phyloP scores from a whole-genome alignment of 2,888 invertebrate genomes.

The Acronicta aceris region DNA sequence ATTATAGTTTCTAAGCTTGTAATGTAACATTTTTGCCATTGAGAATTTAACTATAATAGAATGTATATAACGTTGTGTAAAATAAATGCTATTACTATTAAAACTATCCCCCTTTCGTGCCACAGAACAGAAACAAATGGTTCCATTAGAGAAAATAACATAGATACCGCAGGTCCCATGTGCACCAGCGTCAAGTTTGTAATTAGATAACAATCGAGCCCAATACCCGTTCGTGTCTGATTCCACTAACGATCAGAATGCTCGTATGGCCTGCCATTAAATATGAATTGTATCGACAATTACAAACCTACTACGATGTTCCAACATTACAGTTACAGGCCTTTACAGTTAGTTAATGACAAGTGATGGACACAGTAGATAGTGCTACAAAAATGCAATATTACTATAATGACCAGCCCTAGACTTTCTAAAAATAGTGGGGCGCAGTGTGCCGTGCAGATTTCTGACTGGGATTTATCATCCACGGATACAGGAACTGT shows the following conservation, averaged over 20 bases:
- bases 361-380: conserved; percentile 45
- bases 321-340: conserved; percentile 55
- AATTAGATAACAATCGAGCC: conserved; percentile 86
- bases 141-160: conserved; percentile 78
- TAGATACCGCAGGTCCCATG: conserved; percentile 75
- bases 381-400: conserved; percentile 73
- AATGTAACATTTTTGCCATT: too few relatives aligned
- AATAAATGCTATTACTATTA: conserved; percentile 36
- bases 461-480: conserved; percentile 92
- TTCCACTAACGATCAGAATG: conserved; percentile 74
- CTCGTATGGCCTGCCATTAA: conserved; percentile 54
- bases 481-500: conserved; percentile 93
- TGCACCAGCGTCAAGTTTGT: conserved; percentile 79
- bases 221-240: conserved; percentile 75
- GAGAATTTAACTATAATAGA: too few relatives aligned
- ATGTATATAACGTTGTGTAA: conserved; percentile 6
- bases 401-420: conserved; percentile 86
- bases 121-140: conserved; percentile 71
- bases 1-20: not conserved
- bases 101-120: conserved; percentile 65
- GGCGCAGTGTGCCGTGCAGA: conserved; percentile 77
- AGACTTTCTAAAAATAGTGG: conserved; percentile 84
- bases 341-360: conserved; percentile 32
- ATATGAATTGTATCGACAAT: conserved; percentile 56
- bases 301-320: conserved; percentile 68